Evolutionary conservation across 1,140 invertebrate species (phyloP), one percentile per base, ranked within the genome.

Genomic region (Cecropterus lyciades): DNA sequence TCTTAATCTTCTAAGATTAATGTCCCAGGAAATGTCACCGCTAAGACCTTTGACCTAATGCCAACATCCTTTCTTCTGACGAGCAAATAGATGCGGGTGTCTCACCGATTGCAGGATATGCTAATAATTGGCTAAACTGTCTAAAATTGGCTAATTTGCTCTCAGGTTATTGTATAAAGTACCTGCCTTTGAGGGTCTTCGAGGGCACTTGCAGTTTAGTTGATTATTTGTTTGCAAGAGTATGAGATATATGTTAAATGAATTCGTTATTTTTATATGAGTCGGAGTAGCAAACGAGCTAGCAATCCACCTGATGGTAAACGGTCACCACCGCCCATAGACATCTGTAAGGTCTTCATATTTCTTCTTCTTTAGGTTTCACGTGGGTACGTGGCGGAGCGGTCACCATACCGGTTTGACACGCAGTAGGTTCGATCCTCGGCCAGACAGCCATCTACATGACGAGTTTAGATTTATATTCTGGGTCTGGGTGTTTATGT

Each of bases 111-210:
- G 65, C 83, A 85, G 85, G 85, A 87, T 84, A 85, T 81, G 80
- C 78, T 84, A 87, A 87, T 85, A 87, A 87, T 85, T 85, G 84
- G 68, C 83, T 85, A 79, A 84, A 80, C 53, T 75, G 60, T 68
- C 65, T 68, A 71, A 74, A 76, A 79, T 82, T 82, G 72, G 67
- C 72, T 75, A 70, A 74, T 69, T 72, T 65, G 45, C 30, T 51
- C 59, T 60, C 30, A 60, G 57, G 20, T 56, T 60, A 55, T 49
- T 49, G 55, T 69, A 43, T 17, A 13, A 49, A 59, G 46, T 62
- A 51, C n/a, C n/a, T n/a, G n/a, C n/a, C 7, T 24, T 11, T 42
- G 30, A 62, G 46, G 59, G 43, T 51, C 42, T 24, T 40, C 0
- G 40, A 42, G 46, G 59, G 30, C 45, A 62, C 45, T 49, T 15